Base-by-base conservation (phyloP, 2,113 vertebrate species). In the Elgaria multicarinata region DNA sequence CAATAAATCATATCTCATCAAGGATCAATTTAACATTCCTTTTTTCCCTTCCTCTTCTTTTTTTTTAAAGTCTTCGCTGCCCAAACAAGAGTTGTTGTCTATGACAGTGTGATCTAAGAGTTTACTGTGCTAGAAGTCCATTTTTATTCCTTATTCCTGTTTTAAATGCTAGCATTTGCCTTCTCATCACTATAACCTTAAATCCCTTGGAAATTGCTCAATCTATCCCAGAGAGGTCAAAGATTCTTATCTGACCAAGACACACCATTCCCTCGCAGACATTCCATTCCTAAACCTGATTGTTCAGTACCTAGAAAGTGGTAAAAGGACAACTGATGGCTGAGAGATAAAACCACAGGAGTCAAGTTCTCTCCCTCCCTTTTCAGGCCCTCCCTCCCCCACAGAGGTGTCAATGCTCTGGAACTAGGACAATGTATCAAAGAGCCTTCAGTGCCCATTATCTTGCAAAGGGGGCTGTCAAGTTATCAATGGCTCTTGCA, bases 351-450 rank as follows among this genome's bases (percentile, higher is more conserved):
- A 89, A 76, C 88, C 82, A 50, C 72, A n/a, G 88, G 81, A 84
- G 81, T 78, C 88, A 85, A 89, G 88, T 76, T 89, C 88, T 89
- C 74, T 26, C 82, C 82, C 88, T 84, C 33, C 62, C 22, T 75
- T 66, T 82, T 14, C 82, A 53, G 33, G 22, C 55, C 42, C 42
- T 64, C 72, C 88, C n/a, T 53, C 81, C 62, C 42, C 75, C 75
- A 75, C 10, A 69, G 75, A 87, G 75, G 86, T 87, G 86, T 79
- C 75, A 87, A 87, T 44, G 31, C 76, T 46, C 62, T 67, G 75
- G 75, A 3, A 79, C 31, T n/a, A 85, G 88, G 82, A 89, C 88
- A 89, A 89, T 89, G 88, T 85, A 89, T 89, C 88, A 89, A 89
- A 89, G 88, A 44, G n/a, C 44, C 72, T 85, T 89, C 72, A 58